A percentile compares a stretch with the other conserved stretches of the same genome.
phyloP scores from a whole-genome alignment of 2,113 vertebrate genomes.

The Ascaphus truei region DNA sequence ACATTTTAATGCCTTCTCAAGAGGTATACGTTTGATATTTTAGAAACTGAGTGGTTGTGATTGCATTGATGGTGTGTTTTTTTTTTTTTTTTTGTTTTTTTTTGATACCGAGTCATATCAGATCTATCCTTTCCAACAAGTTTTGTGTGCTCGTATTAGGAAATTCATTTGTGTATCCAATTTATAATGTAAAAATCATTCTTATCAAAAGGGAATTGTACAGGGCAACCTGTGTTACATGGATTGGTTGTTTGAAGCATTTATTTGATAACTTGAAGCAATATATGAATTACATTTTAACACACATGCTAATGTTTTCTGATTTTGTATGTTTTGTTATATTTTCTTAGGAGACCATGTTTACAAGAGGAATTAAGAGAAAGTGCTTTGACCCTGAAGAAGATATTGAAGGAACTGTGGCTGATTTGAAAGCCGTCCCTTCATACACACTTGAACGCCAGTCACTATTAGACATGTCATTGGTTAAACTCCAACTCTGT shows the following conservation, averaged over 20 bases:
- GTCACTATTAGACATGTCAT: constrained; percentile 93
- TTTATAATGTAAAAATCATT: background rate
- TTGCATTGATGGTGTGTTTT: background rate
- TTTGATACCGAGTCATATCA: background rate
- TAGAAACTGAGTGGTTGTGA: constrained; percentile 23
- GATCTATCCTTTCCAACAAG: background rate
- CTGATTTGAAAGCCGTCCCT: constrained; percentile 59
- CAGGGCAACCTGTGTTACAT: background rate
- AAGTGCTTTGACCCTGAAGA: constrained; percentile 79
- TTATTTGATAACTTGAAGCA: no score
- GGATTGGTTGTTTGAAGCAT: no score
- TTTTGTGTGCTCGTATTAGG: background rate
- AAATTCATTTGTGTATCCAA: background rate
- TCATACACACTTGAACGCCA: constrained; percentile 88
- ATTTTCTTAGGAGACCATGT: constrained; percentile 76
- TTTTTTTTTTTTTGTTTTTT: background rate
- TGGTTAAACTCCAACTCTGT: constrained; percentile 97
- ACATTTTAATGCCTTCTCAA: constrained; percentile 25
- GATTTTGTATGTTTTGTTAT: background rate
- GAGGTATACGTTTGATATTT: constrained; percentile 28
- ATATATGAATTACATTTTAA: no score
- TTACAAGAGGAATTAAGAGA: constrained; percentile 85
- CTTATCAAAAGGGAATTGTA: no score
- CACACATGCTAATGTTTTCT: no score
- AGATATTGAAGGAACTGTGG: constrained; percentile 57